Conservation (phyloP, 2,797 vertebrate genomes). For the Prionace glauca region DNA sequence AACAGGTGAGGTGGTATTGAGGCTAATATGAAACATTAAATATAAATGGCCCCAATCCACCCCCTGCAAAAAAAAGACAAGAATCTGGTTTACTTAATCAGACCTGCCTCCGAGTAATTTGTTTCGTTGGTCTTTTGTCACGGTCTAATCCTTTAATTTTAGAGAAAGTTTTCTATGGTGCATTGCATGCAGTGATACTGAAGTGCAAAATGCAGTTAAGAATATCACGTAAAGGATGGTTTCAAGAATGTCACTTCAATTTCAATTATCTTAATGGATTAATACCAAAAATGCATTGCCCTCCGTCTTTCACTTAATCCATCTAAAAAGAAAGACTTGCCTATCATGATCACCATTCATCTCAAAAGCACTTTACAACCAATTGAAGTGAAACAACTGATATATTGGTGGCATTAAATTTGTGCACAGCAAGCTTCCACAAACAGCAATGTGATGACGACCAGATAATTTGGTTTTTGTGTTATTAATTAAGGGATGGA, state of each 20-base stretch:
- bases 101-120: neutral
- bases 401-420: neutral
- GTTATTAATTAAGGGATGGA: neutral
- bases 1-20: neutral
- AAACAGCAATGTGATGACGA: neutral
- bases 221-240: neutral
- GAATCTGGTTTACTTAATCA: neutral
- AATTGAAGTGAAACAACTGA: neutral
- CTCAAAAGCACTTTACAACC: neutral
- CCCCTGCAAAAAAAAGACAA: neutral
- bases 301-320: neutral
- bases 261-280: conserved; percentile 11
- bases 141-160: neutral
- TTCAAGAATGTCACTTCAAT: neutral
- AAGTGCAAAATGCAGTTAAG: neutral
- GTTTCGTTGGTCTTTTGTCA: conserved; percentile 23
- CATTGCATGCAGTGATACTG: neutral
- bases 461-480: neutral
- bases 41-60: neutral
- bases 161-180: neutral
- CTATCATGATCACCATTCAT: neutral
- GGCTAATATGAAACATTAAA: neutral
- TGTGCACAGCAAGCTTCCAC: neutral
- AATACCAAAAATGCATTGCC: neutral
- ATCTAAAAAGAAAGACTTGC: neutral